Evolutionary conservation across 2,797 vertebrate species (phyloP), one percentile per base, ranked within the genome.

Genomic region (Neoniphon sammara): DNA sequence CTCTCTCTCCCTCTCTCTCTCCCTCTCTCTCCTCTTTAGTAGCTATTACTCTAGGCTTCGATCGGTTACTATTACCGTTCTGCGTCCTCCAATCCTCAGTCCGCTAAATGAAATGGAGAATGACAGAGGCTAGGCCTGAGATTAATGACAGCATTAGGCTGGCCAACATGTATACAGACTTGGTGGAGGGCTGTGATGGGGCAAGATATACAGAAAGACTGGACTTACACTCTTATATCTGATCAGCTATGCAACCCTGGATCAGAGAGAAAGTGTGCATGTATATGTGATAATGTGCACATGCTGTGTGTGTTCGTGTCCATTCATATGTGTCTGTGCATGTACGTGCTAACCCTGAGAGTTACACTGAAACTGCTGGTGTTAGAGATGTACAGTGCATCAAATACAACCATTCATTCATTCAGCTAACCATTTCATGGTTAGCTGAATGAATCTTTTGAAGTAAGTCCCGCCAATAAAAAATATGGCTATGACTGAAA

Each of bases 121-220:
- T 88, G 89, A 90, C 89, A 87, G 79, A 75, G 88, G 81, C 82
- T 83, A 67, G 73, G 83, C 70, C 75, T 61, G 71, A 91, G 91
- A 93, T 93, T 90, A 92, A 92, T 91, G 87, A 83, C 87, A 82
- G 81, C 87, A 90, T 89, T 91, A 91, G 74, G 70, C 72, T 70
- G 77, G 84, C 76, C 80, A 78, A 76, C 66, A 53, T 21, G 25
- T 53, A 74, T 9, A 77, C n/a, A 6, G 54, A 82, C 78, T 66
- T 53, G 39, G 69, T 31, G 6, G 70, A 63, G 53, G 73, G 72
- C 4, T n/a, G 34, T 46, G 58, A 74, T 44, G 53, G 21, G 47
- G 59, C 3, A 27, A 70, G 81, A 80, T 71, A 67, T 15, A 75
- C 55, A 56, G 55, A 84, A 78, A 80, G 60, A 77, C 10, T 53